Percentiles rank a stretch among this genome's conserved stretches.
Evolutionary conservation across 2,113 vertebrate genomes (phyloP).

Genomic region (Cebus imitator): DNA sequence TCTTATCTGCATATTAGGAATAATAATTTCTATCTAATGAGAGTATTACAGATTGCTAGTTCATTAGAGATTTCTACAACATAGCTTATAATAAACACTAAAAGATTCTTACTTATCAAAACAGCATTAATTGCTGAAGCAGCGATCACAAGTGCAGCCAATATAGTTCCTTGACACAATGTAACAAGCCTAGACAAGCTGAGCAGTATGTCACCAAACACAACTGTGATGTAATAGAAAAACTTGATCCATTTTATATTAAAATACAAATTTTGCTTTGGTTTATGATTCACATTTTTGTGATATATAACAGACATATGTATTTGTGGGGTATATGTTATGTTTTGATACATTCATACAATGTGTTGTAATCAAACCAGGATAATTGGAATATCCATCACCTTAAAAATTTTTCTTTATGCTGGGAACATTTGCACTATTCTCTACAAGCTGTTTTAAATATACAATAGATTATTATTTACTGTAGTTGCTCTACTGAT

Average conservation of each 20-base stretch:
- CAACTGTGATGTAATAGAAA: neutral
- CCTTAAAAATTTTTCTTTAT: no score
- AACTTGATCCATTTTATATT: neutral
- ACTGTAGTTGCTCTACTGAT: neutral
- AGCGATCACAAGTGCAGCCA: neutral
- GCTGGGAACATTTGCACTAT: no score
- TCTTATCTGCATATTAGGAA: neutral
- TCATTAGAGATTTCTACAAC: neutral
- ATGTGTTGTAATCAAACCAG: no score
- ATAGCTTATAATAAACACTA: neutral
- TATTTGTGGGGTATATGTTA: no score
- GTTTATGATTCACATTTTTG: neutral
- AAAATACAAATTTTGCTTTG: conserved; percentile 21
- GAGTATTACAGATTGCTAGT: neutral
- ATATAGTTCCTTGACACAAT: neutral
- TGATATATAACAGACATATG: neutral
- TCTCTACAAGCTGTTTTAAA: no score
- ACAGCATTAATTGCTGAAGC: neutral
- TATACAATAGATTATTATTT: no score
- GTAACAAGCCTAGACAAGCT: neutral
- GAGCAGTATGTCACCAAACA: neutral
- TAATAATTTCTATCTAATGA: neutral
- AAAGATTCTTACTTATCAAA: neutral
- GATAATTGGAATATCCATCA: no score
- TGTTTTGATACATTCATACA: no score